A percentile compares a stretch with the other conserved stretches of the same genome.
These are phyloP conservation scores for Cyclina sinensis DNA, from an alignment of 1,140 invertebrate genomes.

Conservation along the genomic window DNA sequence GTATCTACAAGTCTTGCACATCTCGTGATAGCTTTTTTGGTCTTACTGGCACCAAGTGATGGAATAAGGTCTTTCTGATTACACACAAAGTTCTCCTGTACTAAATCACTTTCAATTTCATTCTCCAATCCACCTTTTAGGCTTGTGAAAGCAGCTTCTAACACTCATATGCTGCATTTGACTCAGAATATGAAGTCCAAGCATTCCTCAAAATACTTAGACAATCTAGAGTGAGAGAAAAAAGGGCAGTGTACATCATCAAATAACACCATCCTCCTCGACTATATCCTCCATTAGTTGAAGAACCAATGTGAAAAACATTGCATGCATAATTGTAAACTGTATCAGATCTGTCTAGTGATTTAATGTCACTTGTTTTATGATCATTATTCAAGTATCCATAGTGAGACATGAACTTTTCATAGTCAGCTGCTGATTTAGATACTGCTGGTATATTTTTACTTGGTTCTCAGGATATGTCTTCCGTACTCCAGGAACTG, in stretches of 20 bases:
- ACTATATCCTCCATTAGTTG: not conserved
- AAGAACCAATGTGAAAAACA: not conserved
- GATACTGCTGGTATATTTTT: not conserved
- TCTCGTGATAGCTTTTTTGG: not conserved
- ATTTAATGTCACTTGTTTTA: too few species aligned
- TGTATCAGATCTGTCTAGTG: not conserved
- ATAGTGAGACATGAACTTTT: too few species aligned
- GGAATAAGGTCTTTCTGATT: conserved; percentile 19
- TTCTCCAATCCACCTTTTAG: not conserved
- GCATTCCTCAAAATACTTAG: conserved; percentile 35
- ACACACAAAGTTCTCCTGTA: conserved; percentile 2
- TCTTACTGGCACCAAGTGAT: conserved; percentile 12
- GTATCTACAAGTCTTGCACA: not conserved
- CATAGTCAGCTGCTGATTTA: not conserved
- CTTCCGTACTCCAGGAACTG: conserved; percentile 30
- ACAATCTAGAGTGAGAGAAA: conserved; percentile 16
- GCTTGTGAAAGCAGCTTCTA: conserved; percentile 10
- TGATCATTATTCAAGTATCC: too few species aligned
- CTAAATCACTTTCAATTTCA: conserved; percentile 24
- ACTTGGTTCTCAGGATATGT: not conserved
- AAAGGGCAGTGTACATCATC: too few species aligned
- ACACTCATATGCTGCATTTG: conserved; percentile 25
- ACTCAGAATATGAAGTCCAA: conserved; percentile 5
- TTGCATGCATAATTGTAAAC: not conserved
- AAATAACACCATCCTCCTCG: too few species aligned